Base-by-base conservation (phyloP, 2,888 invertebrate species). In the Molorchus minor region DNA sequence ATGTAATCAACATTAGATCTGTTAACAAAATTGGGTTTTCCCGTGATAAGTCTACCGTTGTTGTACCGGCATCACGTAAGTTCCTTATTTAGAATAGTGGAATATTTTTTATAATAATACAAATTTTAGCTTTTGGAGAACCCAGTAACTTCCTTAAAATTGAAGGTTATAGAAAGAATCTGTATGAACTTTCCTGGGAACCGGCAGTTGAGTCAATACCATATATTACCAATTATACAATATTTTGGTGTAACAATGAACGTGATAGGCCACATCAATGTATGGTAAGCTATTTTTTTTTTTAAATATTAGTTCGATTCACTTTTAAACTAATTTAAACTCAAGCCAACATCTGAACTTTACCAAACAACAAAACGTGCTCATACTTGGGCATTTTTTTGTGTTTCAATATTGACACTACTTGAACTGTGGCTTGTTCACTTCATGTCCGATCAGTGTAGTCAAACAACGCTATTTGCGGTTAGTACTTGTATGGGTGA, bases 161-260 rank as follows among this genome's bases (percentile, higher is more conserved):
- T 12, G 88, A 60, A 16, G 90, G 88, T 33, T 33, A 25, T 78
- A 87, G 86, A 62, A 85, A 88, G 76, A 88, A 88, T 21, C 84
- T 86, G 13, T 92, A 90, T 76, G 89, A 90, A 73, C 77, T 93
- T 7, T 88, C 89, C 5, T 93, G 94, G 94, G 84, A 85, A 65
- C 83, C 85, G 35, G 2, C 35, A 33, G 16, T 35, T 20, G 29
- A 72, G n/a, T 36, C 21, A 29, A 43, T 49, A 41, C 29, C 46
- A 21, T 16, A 33, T 58, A 79, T 88, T 17, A 84, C 82, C 19
- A 88, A 89, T 76, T 94, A 92, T 68, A 94, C 94, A 0, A 84
- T 94, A 15, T 94, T 92, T 78, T 93, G 93, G 92, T 81, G 81
- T 63, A 67, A 69, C 2, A 72, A 76, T 56, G 71, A 73, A 10